Evolutionary conservation across 2,797 vertebrate genomes (phyloP).

Genomic region (Syngnathus acus): DNA sequence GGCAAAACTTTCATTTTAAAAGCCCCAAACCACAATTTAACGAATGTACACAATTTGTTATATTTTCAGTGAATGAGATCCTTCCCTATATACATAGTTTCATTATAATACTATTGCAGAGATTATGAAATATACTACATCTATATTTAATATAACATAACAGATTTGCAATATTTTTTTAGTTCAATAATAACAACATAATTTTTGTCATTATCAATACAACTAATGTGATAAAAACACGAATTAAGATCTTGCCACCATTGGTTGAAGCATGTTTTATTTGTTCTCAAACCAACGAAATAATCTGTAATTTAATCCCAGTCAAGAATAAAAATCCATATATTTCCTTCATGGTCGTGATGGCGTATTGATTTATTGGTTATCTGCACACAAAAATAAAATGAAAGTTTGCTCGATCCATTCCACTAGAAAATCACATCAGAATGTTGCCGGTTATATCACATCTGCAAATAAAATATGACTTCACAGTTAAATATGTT

Average conservation of each 20-base stretch:
- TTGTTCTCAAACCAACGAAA: constrained; percentile 1
- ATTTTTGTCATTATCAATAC: not conserved
- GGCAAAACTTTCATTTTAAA: not conserved
- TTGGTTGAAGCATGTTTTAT: not conserved
- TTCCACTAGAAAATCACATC: not conserved
- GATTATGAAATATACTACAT: not conserved
- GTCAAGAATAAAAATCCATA: not conserved
- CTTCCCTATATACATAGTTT: too few species aligned
- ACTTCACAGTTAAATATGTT: not conserved
- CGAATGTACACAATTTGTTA: not conserved
- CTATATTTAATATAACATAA: not conserved
- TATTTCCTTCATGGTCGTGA: not conserved
- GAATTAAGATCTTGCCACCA: not conserved
- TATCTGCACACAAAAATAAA: not conserved
- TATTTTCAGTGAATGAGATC: not conserved
- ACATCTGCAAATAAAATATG: not conserved
- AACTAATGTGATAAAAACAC: not conserved
- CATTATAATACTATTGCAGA: not conserved
- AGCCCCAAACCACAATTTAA: not conserved
- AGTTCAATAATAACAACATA: not conserved
- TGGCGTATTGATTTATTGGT: not conserved
- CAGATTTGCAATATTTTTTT: not conserved
- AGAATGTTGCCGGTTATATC: not conserved
- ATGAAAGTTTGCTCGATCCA: not conserved
- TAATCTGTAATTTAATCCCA: not conserved